Evolutionary conservation across 2,113 vertebrate genomes (phyloP).

Genomic region (Lontra canadensis): DNA sequence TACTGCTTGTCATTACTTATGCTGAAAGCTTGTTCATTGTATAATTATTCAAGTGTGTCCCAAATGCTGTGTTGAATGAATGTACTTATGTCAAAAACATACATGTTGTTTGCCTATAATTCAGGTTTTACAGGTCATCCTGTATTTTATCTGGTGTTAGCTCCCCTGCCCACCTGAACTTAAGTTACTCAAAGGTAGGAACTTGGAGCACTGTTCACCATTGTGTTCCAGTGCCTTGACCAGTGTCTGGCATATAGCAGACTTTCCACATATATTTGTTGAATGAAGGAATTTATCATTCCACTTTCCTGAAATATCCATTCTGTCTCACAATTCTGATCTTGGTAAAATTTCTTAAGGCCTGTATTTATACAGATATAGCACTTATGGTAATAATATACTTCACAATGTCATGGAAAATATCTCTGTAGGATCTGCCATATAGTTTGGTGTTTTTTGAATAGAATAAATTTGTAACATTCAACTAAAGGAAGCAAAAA

Average conservation of each 20-base stretch:
- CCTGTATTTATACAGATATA: not conserved
- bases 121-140: not conserved
- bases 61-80: not conserved
- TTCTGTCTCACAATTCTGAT: not conserved
- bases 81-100: not conserved
- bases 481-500: not conserved
- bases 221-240: not conserved
- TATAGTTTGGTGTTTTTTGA: not conserved
- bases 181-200: not conserved
- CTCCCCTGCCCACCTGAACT: not conserved
- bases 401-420: not conserved
- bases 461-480: not conserved
- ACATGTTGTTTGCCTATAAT: not conserved
- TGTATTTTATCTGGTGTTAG: not conserved
- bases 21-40: not conserved
- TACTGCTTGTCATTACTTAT: not conserved
- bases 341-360: not conserved
- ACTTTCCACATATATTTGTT: not conserved
- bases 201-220: not conserved
- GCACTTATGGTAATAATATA: not conserved
- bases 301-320: slow-evolving; percentile 4
- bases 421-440: not conserved
- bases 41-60: not conserved
- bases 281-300: not conserved
- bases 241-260: not conserved